Evolutionary conservation across 2,888 invertebrate species (phyloP), one percentile per base, ranked within the genome.

Genomic region (Lochmaea capreae): DNA sequence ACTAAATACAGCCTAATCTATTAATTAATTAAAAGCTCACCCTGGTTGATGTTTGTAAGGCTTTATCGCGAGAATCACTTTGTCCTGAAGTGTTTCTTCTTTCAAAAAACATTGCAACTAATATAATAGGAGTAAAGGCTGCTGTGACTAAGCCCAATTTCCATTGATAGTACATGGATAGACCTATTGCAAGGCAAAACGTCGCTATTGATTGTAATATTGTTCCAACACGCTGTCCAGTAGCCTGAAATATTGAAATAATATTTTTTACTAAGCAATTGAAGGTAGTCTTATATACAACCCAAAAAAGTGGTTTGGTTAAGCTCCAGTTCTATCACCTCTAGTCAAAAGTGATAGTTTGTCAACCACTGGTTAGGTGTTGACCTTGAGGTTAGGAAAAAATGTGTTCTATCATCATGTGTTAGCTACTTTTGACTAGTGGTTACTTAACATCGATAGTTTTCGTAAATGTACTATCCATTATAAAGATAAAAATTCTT

Each of bases 161-260:
- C 93, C 94, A 94, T 85, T 94, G 92, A 84, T 92, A 94, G 81
- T 90, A 90, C 86, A 94, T 88, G 0, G 93, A 90, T 0, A 95
- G 85, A 0, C 89, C 89, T 39, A 95, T 86, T 4, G 92, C 91
- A 18, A 95, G 87, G 0, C 89, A 83, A 16, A 95, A 88, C 0
- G 94, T 94, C 1, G 94, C 90, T 5, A 93, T 78, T 0, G 94
- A 92, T 86, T 94, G 94, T 0, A 95, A 86, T 54, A 95, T 91
- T 22, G 93, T 93, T 9, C 95, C 95, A 70, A 95, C 91, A 75
- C 95, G 90, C 87, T 93, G 94, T 16, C 95, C 95, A 3, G 94
- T 94, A 4, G 94, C 94, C 94, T 94, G 83, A 46, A 86, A 82
- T 66, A 58, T 52, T 70, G 4, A 62, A 39, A 62, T 62, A 26